Evolutionary conservation across 2,888 invertebrate genomes (phyloP).

Genomic region (Drosophila anceps): DNA sequence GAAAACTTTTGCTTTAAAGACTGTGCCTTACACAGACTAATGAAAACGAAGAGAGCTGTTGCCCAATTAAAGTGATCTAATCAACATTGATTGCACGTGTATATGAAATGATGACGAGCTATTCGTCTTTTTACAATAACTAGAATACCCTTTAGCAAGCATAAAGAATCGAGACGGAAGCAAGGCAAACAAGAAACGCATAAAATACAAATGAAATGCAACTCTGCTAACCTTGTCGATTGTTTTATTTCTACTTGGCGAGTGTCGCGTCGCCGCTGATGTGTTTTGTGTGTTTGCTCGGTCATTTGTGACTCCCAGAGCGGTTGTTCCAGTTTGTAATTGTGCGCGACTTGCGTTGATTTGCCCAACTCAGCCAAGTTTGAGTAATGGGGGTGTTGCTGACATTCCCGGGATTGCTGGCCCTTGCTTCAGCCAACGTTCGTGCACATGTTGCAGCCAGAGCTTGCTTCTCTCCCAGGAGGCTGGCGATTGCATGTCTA

Average conservation of each 20-base stretch:
- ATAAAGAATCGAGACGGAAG: not conserved
- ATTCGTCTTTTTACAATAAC: not conserved
- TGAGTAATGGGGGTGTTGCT: conserved; percentile 53
- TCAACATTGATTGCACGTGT: too few species aligned
- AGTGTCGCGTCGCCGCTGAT: conserved; percentile 29
- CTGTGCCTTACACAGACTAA: not conserved
- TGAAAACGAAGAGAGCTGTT: not conserved
- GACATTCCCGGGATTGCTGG: conserved; percentile 37
- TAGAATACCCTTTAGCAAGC: too few species aligned
- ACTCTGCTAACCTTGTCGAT: not conserved
- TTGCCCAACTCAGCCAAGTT: conserved; percentile 34
- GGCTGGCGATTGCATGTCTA: conserved; percentile 60
- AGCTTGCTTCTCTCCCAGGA: not conserved
- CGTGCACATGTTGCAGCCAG: conserved; percentile 13
- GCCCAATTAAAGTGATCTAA: not conserved
- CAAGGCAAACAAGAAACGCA: conserved; percentile 65
- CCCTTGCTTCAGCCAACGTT: conserved; percentile 15
- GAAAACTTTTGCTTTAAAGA: not conserved
- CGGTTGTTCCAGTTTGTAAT: conserved; percentile 57
- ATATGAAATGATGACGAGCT: not conserved
- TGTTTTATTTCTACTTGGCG: not conserved
- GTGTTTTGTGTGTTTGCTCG: conserved; percentile 43
- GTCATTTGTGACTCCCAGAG: conserved; percentile 58
- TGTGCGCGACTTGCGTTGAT: conserved; percentile 61
- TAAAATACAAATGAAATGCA: conserved; percentile 74